Percentiles rank a stretch among this genome's conserved stretches.
Conservation (phyloP, 2,113 vertebrate species). For the Heloderma charlesbogerti region DNA sequence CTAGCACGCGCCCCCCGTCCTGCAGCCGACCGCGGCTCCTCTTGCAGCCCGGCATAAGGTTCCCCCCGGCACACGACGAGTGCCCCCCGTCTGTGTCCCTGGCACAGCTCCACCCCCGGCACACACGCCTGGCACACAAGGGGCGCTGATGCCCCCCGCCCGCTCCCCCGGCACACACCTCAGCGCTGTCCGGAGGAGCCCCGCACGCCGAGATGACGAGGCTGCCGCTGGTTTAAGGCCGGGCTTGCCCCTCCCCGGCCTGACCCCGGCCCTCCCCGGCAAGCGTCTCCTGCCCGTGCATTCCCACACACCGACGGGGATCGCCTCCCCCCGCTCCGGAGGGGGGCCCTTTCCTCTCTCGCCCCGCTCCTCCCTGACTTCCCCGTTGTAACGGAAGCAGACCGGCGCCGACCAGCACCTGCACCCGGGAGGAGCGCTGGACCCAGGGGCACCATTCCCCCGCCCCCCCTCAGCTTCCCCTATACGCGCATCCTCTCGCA, state of each 20-base stretch:
- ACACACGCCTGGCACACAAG: not conserved
- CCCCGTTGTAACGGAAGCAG: not conserved
- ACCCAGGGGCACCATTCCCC: not conserved
- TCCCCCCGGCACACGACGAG: not conserved
- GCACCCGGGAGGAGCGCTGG: not conserved
- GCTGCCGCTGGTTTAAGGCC: not conserved
- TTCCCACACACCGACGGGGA: not conserved
- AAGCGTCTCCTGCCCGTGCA: not conserved
- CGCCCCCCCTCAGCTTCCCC: not conserved
- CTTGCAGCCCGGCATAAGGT: not conserved
- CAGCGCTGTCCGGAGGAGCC: not conserved
- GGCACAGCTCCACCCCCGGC: not conserved
- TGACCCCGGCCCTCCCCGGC: not conserved
- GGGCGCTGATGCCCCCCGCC: not conserved
- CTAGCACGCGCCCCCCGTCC: not conserved
- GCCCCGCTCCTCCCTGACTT: not conserved
- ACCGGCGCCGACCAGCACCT: not conserved
- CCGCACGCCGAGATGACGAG: too few species aligned
- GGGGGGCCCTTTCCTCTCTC: not conserved
- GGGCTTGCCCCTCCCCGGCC: not conserved
- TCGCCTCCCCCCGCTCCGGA: not conserved
- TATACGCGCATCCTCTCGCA: not conserved
- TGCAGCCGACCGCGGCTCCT: not conserved
- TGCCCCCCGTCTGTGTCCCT: too few species aligned
- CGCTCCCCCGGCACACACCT: not conserved